Conservation (phyloP, 2,113 vertebrate species). For the human region DNA sequence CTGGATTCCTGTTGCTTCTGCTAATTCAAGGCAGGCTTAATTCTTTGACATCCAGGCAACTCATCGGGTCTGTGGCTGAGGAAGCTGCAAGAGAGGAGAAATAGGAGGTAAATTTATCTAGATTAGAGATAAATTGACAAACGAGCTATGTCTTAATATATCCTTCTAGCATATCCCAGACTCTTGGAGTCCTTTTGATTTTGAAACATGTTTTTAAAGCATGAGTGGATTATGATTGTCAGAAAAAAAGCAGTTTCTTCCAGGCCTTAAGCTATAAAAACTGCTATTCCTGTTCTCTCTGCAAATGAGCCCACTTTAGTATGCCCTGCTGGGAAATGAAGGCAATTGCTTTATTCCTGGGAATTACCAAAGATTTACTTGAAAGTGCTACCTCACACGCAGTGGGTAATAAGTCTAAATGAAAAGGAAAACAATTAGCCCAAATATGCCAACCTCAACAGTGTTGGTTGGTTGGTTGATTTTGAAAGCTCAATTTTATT, state of each 20-base stretch:
- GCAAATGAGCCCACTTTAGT: constrained; percentile 40
- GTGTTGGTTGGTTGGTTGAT: constrained; percentile 19
- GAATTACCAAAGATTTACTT: constrained; percentile 53
- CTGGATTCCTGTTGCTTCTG: neutral
- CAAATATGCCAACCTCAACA: neutral
- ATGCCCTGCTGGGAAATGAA: constrained; percentile 48
- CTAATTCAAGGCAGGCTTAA: neutral
- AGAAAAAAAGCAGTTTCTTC: neutral
- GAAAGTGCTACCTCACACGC: constrained; percentile 35
- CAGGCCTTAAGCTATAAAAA: constrained; percentile 49
- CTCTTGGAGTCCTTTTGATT: constrained; percentile 27
- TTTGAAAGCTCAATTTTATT: constrained; percentile 59
- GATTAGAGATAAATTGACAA: neutral
- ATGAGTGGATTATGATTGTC: constrained; percentile 30
- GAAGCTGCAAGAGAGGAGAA: neutral
- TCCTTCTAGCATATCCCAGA: neutral
- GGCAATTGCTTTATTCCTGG: constrained; percentile 38
- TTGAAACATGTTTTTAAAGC: constrained; percentile 31
- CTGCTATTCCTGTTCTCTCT: constrained; percentile 8
- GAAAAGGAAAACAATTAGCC: constrained; percentile 57
- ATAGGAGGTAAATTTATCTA: neutral
- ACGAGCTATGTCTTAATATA: neutral
- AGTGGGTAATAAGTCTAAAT: constrained; percentile 43
- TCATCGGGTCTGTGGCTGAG: neutral
- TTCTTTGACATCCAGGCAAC: neutral